Conservation (phyloP, 2,888 invertebrate genomes). For the Drosophila multiciliata region DNA sequence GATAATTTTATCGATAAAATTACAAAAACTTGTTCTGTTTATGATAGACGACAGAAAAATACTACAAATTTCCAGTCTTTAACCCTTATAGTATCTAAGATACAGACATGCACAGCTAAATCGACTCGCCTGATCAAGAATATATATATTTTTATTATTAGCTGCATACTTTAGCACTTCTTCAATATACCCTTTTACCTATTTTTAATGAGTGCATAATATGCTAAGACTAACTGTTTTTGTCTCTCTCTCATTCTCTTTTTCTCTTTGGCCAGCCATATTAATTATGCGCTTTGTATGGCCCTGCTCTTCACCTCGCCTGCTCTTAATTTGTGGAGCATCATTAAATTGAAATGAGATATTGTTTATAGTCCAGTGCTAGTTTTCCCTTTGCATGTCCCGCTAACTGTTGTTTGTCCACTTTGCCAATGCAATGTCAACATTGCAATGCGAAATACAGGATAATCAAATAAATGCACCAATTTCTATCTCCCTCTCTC, state of each 20-base stretch:
- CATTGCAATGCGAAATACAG: conserved; percentile 60
- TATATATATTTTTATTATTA: not conserved
- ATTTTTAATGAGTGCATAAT: not conserved
- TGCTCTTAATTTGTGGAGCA: conserved; percentile 48
- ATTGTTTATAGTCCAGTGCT: conserved; percentile 51
- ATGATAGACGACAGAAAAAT: not conserved
- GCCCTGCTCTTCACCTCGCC: conserved; percentile 8
- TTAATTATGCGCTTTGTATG: conserved; percentile 75
- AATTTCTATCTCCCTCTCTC: conserved; percentile 15
- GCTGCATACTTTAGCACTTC: not conserved
- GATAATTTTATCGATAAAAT: not conserved
- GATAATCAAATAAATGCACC: conserved; percentile 60
- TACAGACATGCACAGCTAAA: no score
- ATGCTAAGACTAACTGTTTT: not conserved
- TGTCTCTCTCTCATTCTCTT: not conserved
- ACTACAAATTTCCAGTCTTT: not conserved
- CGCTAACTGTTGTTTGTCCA: not conserved
- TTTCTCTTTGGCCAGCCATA: conserved; percentile 43
- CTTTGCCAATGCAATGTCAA: conserved; percentile 49
- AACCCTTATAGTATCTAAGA: not conserved
- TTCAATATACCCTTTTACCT: not conserved
- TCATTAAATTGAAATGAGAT: conserved; percentile 74
- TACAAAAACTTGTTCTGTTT: not conserved
- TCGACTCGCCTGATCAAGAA: not conserved
- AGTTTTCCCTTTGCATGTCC: not conserved